Evolutionary conservation across 2,888 invertebrate species (phyloP), one percentile per base, ranked within the genome.

Genomic region (Amiota communis): DNA sequence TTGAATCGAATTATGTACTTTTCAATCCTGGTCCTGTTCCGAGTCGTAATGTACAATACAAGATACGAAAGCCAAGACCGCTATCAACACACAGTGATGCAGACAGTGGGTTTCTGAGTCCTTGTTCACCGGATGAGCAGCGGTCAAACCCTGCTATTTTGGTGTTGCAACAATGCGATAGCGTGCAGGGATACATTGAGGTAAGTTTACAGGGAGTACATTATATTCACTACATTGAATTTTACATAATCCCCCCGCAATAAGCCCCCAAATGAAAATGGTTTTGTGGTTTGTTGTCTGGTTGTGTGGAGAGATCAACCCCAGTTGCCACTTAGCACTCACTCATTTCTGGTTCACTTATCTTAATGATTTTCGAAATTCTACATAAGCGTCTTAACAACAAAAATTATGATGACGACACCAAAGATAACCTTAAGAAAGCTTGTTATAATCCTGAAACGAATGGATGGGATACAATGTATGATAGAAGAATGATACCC

Each of bases 91-190:
- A 92, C 78, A 93, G 93, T 88, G 93, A 93, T 88, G 92, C 92
- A 12, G 93, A 93, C 84, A 93, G 93, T 86, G 93, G 93, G 6
- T 93, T 93, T 81, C 87, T 93, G 64, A 93, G 93, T 79, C 93
- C 93, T 0, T 92, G 92, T 79, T 93, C 93, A 36, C 93, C 93
- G 0, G 91, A 92, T 71, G 92, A 92, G 71, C 75, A 88, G 72
- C 87, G 84, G 76, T 87, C 85, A 53, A 88, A 89, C 82, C 87
- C 89, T 8, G 86, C 88, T 9, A 84, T 90, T 56, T 77, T 89
- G 68, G 88, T 89, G 68, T 77, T 90, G 72, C 89, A 90, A 80
- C 89, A 90, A 74, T 90, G 89, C 75, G 90, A 90, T 78, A 90
- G 88, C 76, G 87, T 90, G 20, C 89, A 90, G 79, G 89, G 89